These are phyloP conservation scores for Sclerodermus sp. DNA, from an alignment of 2,888 invertebrate species.

Conservation along the genomic window DNA sequence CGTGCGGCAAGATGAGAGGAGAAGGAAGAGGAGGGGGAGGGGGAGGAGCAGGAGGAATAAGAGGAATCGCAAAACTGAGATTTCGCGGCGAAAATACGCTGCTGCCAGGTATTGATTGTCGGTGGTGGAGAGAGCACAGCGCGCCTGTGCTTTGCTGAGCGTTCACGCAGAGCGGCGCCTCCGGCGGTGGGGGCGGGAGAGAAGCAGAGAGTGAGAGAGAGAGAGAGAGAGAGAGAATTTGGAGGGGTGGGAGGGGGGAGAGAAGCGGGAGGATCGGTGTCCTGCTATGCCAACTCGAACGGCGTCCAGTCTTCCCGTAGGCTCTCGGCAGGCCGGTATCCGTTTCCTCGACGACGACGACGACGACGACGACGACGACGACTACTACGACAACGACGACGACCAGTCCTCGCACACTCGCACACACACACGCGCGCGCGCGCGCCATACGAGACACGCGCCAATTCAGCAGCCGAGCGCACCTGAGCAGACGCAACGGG, in stretches of 20 bases:
- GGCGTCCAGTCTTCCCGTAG: constrained; percentile 54
- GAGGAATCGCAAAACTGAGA: no score
- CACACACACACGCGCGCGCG: constrained; percentile 13
- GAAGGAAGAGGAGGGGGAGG: neutral
- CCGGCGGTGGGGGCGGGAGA: neutral
- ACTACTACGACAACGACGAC: no score
- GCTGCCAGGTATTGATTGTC: no score
- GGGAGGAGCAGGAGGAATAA: neutral
- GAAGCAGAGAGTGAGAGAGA: neutral
- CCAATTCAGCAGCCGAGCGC: no score
- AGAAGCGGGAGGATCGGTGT: constrained; percentile 25
- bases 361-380: no score
- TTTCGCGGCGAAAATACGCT: no score
- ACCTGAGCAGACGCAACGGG: no score
- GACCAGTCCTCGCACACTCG: constrained; percentile 21
- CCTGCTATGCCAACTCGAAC: constrained; percentile 26
- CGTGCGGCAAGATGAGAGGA: no score
- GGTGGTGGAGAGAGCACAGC: no score
- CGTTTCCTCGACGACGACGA: constrained; percentile 29
- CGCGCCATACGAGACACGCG: no score
- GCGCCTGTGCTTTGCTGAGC: no score
- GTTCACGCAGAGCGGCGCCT: no score
- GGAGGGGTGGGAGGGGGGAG: constrained; percentile 1
- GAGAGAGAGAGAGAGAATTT: constrained; percentile 4
- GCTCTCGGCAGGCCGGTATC: constrained; percentile 50